Evolutionary conservation across 2,113 vertebrate genomes (phyloP), one percentile per base, ranked within the genome.

Genomic region (Sinocyclocheilus anshuiensis): DNA sequence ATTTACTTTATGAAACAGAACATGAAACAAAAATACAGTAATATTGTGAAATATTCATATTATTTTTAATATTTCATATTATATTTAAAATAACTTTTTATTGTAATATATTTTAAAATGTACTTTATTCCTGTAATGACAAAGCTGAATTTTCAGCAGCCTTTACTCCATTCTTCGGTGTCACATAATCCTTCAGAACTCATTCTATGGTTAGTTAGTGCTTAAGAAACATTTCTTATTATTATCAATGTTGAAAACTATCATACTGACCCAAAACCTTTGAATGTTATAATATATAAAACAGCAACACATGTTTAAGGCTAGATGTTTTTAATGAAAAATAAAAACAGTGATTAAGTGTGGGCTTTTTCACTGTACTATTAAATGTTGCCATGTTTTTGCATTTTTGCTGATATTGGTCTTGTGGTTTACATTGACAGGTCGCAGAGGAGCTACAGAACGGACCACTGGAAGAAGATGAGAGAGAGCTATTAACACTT

Each of bases 391-490:
- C 36, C 69, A 39, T 4, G 67, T 39, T 72, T 22, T 22, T 36
- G 33, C 18, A 39, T 72, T 81, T 42, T 16, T 48, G 13, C 48
- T n/a, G 7, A 48, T 15, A 39, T 11, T 79, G 59, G 24, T 84
- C 55, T 15, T 84, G 29, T 77, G 82, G 24, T 39, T 84, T 85
- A 72, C 42, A 57, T 90, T 72, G 53, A 12, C 91, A 98, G 97
- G 94, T 99, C 86, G 95, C 96, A 81, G 97, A 99, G 86, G 97
- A 98, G 88, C 92, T 99, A 87, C 97, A 98, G 94, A 96, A 93
- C 0, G 91, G 96, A 65, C 92, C 94, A 0, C 93, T 96, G 91
- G 96, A 95, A 86, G 92, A 93, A 0, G 97, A 98, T 0, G 96
- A 97, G 90, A 95, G 93, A 86, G 97, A 99, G 77, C 93, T 99